Percentiles rank a stretch among this genome's conserved stretches.
These are phyloP conservation scores for Zaprionus nigranus DNA, from an alignment of 1,140 invertebrate species.

Conservation along the genomic window DNA sequence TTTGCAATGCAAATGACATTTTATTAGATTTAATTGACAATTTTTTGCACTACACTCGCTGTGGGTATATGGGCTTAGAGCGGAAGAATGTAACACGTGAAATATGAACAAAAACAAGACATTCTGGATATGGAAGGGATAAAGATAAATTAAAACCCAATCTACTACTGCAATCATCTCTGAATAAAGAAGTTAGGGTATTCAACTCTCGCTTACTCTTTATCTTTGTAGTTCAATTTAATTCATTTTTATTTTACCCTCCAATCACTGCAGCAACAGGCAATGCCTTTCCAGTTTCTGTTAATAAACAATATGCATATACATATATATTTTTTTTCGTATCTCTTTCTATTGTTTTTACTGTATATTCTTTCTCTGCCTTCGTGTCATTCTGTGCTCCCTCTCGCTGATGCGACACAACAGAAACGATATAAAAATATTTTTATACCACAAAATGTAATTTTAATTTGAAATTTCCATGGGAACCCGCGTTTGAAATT, in stretches of 20 bases:
- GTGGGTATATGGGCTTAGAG: neutral
- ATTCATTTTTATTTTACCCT: neutral
- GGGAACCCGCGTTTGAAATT: constrained; percentile 25
- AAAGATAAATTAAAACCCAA: no score
- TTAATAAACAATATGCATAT: neutral
- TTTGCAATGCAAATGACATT: constrained; percentile 46
- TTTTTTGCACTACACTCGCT: constrained; percentile 1
- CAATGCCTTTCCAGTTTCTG: constrained; percentile 15
- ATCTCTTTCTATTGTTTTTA: constrained; percentile 10
- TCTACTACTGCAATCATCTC: no score
- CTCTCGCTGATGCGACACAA: neutral
- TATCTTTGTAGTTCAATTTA: neutral
- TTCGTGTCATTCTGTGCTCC: neutral
- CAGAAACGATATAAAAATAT: constrained; percentile 54
- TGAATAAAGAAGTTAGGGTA: no score
- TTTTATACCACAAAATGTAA: constrained; percentile 57
- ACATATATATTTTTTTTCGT: neutral
- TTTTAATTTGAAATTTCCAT: constrained; percentile 67
- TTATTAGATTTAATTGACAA: constrained; percentile 69
- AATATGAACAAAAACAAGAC: neutral
- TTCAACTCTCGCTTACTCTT: no score
- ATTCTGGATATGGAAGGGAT: no score
- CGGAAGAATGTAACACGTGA: neutral
- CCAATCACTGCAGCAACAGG: constrained; percentile 38
- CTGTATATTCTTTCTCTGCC: neutral